phyloP scores from a whole-genome alignment of 2,113 vertebrate species.

The Chionomys nivalis region DNA sequence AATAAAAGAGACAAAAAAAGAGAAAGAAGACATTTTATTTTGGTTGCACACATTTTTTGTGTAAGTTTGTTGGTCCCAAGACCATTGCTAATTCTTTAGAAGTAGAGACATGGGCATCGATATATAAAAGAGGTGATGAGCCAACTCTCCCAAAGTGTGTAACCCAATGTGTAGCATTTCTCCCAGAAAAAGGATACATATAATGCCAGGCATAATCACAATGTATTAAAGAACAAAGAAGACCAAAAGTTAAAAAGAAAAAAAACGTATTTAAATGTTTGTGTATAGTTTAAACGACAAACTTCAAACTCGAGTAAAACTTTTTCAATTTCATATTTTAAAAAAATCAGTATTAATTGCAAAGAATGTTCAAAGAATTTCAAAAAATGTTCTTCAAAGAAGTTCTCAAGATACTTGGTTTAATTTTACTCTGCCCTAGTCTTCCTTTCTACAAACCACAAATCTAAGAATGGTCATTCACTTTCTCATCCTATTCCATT shows the following conservation, averaged over 20 bases:
- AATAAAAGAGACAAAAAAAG: neutral
- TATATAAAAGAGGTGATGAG: neutral
- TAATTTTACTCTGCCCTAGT: neutral
- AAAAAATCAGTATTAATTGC: neutral
- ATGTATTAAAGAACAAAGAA: neutral
- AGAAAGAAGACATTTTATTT: neutral
- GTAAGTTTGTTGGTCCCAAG: neutral
- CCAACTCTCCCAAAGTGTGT: neutral
- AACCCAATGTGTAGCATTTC: neutral
- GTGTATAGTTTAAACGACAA: conserved; percentile 31
- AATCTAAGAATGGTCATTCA: neutral
- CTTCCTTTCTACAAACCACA: neutral
- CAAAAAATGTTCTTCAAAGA: neutral
- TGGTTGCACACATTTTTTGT: neutral
- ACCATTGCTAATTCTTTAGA: conserved; percentile 16
- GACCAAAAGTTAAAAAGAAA: conserved; percentile 25
- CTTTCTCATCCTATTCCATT: conserved; percentile 29
- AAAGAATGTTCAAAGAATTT: conserved; percentile 21
- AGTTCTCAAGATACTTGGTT: neutral
- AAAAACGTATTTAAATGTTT: neutral
- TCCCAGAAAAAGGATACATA: neutral
- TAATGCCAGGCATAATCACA: neutral
- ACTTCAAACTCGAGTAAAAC: conserved; percentile 46
- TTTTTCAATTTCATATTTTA: conserved; percentile 18
- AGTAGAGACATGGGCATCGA: neutral